Evolutionary conservation across 2,888 invertebrate genomes (phyloP), one percentile per base, ranked within the genome.

Genomic region (Cecidostiba fungosa): DNA sequence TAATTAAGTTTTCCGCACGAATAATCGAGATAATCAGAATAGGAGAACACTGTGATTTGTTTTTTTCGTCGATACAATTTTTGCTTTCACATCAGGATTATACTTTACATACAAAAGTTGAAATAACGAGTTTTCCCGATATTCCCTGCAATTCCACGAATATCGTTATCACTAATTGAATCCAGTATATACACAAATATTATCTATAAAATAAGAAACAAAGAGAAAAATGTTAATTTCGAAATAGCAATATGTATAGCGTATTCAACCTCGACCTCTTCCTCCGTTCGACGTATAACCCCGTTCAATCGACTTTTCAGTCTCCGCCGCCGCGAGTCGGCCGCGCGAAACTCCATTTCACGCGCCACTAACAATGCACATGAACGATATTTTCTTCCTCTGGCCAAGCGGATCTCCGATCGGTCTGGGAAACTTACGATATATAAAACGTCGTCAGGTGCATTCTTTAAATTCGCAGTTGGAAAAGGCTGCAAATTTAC

Each of bases 351-450:
- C 39, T 76, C 82, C 77, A 83, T 83, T 83, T 83, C 83, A 77
- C 77, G 83, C 83, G 77, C 59, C 77, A 73, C 72, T 62, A 83
- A 70, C 83, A 70, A 83, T 66, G 66, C 83, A 70, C 83, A 54
- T 72, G 50, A 72, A 76, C 43, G 32, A 32, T 74, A 50, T 82
- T 82, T 50, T 23, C 32, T 66, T 23, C 66, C 6, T 39, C 54
- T 43, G 32, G 73, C 54, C 39, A 26, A 81, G 36, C n/a, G 23
- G 26, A 62, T 47, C 29, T 29, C 3, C 66, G 29, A 77, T 66
- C 43, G 26, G 0, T 62, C 6, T 76, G n/a, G 16, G 39, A 78
- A 78, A 78, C 69, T 78, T 29, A 66, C 36, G 14, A 29, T 62
- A 39, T 62, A 59, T 62, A 69, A 16, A 2, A 16, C 43, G 47